Base-by-base conservation (phyloP, 2,113 vertebrate genomes). In the Centropristis striata region DNA sequence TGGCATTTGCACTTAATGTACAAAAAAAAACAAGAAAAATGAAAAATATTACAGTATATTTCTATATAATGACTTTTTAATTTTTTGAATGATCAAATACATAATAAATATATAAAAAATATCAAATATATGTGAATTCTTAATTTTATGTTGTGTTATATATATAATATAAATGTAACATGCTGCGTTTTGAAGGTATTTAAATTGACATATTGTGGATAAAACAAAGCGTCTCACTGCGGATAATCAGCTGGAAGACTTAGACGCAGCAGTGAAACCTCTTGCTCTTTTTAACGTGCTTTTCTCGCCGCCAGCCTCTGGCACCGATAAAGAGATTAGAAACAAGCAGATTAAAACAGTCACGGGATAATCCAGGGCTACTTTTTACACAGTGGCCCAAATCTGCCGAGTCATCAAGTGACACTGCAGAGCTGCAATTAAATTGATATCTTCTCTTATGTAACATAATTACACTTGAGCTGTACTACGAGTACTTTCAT, bases 381-480 rank as follows among this genome's bases (percentile, higher is more conserved):
- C 75, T 75, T 87, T 85, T 80, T 55, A 85, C 68, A 54, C 80
- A 23, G 71, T 11, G 32, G 4, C 39, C 64, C 47, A 49, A 85
- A 89, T 87, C 84, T 90, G 86, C 80, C 86, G 47, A 78, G 86
- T 88, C 86, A 86, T 84, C 85, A 83, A 78, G 69, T 82, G 80
- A 84, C 72, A 78, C 71, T 39, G 49, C 20, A 51, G n/a, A n/a
- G 16, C 28, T 1, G n/a, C 55, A 70, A 49, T 71, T 53, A 78
- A 44, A 13, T 68, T 25, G 11, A 36, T 1, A 37, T 28, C 0
- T 0, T 32, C 8, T 41, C 21, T 67, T 42, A 41, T 2, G 36
- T 20, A 74, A 57, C 65, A 42, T 10, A 54, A 25, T 1, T 67
- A 28, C 18, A 23, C 27, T 36, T 53, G 10, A 20, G 54, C 16